phyloP scores from a whole-genome alignment of 1,140 invertebrate genomes.

The Platyscapa corneri region DNA sequence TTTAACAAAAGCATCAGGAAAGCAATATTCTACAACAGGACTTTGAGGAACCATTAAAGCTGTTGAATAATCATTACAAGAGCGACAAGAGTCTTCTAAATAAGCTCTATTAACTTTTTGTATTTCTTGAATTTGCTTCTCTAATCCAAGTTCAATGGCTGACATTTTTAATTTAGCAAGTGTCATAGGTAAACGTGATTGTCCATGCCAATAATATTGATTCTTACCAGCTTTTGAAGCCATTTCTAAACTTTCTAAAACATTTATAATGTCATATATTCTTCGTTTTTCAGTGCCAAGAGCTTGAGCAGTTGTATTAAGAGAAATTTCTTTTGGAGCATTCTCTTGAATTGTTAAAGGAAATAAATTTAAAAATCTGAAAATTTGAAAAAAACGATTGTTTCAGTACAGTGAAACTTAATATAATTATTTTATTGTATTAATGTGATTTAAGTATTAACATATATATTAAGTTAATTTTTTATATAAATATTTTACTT shows the following conservation, averaged over 20 bases:
- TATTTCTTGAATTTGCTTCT: constrained; percentile 60
- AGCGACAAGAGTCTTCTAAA: constrained; percentile 50
- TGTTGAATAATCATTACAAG: constrained; percentile 35
- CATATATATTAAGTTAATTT: no score
- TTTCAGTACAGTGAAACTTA: neutral
- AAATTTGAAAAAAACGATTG: constrained; percentile 48
- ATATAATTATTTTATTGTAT: neutral
- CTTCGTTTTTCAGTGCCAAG: constrained; percentile 80
- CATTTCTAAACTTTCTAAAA: constrained; percentile 83
- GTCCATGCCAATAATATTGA: constrained; percentile 78
- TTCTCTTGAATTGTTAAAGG: constrained; percentile 64
- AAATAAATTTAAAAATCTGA: constrained; percentile 76
- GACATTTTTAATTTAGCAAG: constrained; percentile 56
- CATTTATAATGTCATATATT: constrained; percentile 87
- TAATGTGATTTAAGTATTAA: no score
- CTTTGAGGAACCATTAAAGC: constrained; percentile 54
- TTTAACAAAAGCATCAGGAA: constrained; percentile 51
- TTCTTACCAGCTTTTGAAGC: constrained; percentile 79
- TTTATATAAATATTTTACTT: no score
- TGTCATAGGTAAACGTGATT: constrained; percentile 53
- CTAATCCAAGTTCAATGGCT: constrained; percentile 57
- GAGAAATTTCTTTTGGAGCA: constrained; percentile 72
- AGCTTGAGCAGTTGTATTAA: constrained; percentile 75
- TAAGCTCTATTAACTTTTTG: constrained; percentile 58
- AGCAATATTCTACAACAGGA: constrained; percentile 49